phyloP scores from a whole-genome alignment of 2,888 invertebrate species.

The Megalurothrips usitatus region DNA sequence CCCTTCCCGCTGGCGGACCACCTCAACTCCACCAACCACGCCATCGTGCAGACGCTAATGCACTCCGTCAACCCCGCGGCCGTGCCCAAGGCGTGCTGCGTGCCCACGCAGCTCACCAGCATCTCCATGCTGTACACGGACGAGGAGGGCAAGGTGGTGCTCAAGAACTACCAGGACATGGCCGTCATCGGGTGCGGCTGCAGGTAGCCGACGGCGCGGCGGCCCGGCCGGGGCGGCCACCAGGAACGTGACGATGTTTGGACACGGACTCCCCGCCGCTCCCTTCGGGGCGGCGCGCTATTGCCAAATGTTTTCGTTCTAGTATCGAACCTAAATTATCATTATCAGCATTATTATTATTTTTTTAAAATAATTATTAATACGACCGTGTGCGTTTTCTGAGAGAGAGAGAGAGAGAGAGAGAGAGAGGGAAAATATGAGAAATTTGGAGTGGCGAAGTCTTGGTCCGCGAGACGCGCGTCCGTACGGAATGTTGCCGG shows the following conservation, averaged over 20 bases:
- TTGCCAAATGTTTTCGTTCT: neutral
- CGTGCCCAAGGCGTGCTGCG: constrained; percentile 95
- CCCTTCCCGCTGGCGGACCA: constrained; percentile 90
- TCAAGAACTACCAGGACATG: constrained; percentile 99
- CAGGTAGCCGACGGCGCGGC: constrained; percentile 58
- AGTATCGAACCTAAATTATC: constrained; percentile 5
- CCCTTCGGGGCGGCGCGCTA: neutral
- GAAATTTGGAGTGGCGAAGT: too few species aligned
- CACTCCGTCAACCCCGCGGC: constrained; percentile 86
- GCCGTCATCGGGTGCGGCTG: constrained; percentile 97
- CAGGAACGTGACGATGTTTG: neutral
- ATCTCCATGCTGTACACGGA: constrained; percentile 97
- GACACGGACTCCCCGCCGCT: neutral
- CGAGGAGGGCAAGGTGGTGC: constrained; percentile 87
- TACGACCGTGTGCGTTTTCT: too few species aligned
- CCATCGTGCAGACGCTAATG: constrained; percentile 94
- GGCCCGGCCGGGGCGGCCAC: neutral
- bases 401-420: too few species aligned
- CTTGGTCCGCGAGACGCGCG: too few species aligned
- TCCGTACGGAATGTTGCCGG: too few species aligned
- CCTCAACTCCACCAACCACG: constrained; percentile 96
- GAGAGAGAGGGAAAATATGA: too few species aligned
- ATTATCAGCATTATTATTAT: neutral
- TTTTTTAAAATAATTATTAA: too few species aligned
- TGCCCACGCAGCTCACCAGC: constrained; percentile 88